Percentiles rank a stretch among this genome's conserved stretches.
Evolutionary conservation across 2,797 vertebrate species (phyloP).

Genomic region (Perdix hodgsoniae): DNA sequence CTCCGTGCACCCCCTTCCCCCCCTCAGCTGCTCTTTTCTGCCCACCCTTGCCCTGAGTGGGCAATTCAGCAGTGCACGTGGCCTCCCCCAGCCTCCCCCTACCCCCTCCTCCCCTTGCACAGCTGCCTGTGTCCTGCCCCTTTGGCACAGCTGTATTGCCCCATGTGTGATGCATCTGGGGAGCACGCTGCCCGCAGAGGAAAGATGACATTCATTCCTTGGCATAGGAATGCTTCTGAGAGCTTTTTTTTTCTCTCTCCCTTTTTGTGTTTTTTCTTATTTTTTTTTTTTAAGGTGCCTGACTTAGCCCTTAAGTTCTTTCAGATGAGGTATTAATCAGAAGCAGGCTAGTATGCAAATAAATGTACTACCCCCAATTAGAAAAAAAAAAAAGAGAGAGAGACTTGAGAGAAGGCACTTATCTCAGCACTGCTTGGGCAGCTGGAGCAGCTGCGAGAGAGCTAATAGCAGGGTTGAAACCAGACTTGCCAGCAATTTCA

Average conservation of each 20-base stretch:
- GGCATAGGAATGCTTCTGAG: background rate
- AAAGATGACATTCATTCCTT: background rate
- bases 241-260: background rate
- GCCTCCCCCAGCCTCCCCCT: background rate
- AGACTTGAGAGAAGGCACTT: background rate
- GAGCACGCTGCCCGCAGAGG: background rate
- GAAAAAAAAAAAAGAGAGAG: background rate
- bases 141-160: background rate
- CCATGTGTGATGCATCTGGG: background rate
- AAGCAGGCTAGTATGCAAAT: background rate
- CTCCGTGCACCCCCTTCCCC: fast-evolving
- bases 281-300: background rate
- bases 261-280: background rate
- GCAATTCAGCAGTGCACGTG: background rate
- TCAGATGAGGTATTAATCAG: background rate
- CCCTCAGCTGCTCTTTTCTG: background rate
- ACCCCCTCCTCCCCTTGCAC: fast-evolving
- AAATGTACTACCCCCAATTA: background rate
- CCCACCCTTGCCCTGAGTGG: fast-evolving
- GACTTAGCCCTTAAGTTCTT: background rate
- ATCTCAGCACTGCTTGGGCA: background rate
- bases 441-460: conserved; percentile 34
- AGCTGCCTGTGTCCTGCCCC: background rate
- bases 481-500: conserved; percentile 59
- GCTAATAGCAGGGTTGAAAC: conserved; percentile 34